These are phyloP conservation scores for Mirza zaza DNA, from an alignment of 2,113 vertebrate genomes.

Conservation along the genomic window DNA sequence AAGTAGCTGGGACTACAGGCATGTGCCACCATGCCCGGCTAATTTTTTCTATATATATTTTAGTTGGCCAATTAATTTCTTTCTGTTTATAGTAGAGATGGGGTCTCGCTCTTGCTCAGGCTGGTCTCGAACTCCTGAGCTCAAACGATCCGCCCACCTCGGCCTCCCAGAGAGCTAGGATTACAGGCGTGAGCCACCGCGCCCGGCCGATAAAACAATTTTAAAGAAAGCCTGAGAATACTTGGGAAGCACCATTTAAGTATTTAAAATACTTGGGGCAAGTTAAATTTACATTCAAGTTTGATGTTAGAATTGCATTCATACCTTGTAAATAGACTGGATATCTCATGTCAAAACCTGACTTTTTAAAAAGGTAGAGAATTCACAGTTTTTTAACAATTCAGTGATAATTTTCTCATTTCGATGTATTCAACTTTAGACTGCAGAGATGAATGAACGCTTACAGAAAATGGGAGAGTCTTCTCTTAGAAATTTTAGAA, in stretches of 20 bases:
- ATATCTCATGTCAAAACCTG: conserved; percentile 38
- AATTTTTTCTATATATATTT: no score
- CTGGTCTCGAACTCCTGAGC: no score
- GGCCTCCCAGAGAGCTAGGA: no score
- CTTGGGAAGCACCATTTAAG: background rate
- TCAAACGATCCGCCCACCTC: no score
- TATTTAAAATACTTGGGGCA: conserved; percentile 42
- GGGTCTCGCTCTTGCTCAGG: no score
- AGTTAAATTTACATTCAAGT: conserved; percentile 27
- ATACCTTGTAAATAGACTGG: background rate
- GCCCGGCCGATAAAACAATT: background rate
- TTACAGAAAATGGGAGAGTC: conserved; percentile 92
- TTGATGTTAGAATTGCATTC: conserved; percentile 30
- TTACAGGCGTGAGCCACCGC: no score
- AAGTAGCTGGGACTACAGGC: no score
- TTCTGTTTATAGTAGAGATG: no score
- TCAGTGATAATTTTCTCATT: conserved; percentile 48
- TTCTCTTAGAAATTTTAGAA: conserved; percentile 91
- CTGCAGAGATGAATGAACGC: conserved; percentile 93
- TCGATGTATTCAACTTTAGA: conserved; percentile 80
- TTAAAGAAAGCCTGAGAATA: conserved; percentile 44
- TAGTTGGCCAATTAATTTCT: no score
- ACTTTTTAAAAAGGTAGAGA: conserved; percentile 32
- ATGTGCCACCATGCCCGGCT: no score
- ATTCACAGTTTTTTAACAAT: background rate